phyloP scores from a whole-genome alignment of 2,797 vertebrate species.

The Brachyrhaphis roseni region DNA sequence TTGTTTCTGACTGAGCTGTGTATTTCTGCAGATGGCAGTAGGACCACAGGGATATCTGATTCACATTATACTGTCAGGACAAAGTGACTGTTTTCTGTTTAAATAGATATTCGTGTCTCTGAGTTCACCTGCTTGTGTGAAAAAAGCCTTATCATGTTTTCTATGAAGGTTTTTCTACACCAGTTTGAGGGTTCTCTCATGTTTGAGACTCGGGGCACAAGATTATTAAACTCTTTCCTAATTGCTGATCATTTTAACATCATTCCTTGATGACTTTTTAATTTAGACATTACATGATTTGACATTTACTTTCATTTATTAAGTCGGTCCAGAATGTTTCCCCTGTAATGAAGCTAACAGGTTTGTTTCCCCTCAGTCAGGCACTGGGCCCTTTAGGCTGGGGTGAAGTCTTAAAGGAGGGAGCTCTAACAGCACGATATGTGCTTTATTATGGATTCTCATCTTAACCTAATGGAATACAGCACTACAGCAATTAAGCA shows the following conservation, averaged over 20 bases:
- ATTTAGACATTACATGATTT: neutral
- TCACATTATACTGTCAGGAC: too few relatives aligned
- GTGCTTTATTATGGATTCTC: constrained; percentile 49
- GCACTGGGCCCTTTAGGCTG: constrained; percentile 10
- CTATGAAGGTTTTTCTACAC: neutral
- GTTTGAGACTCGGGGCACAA: neutral
- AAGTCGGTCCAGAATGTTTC: neutral
- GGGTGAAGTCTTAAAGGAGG: constrained; percentile 49
- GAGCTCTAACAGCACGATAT: constrained; percentile 54
- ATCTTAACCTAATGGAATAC: constrained; percentile 62
- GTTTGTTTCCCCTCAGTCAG: neutral
- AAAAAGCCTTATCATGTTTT: neutral
- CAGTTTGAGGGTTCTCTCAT: neutral
- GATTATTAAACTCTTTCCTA: neutral
- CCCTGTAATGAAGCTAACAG: neutral
- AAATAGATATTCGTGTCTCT: neutral
- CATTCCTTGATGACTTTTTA: neutral
- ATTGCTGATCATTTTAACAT: neutral
- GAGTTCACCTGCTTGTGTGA: neutral
- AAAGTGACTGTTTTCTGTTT: neutral
- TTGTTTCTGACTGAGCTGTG: too few relatives aligned
- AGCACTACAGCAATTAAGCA: constrained; percentile 66
- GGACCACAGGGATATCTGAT: too few relatives aligned
- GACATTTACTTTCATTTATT: neutral
- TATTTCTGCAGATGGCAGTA: too few relatives aligned